A percentile compares a stretch with the other conserved stretches of the same genome.
Conservation (phyloP, 2,888 invertebrate genomes). For the Diaphora mendica region DNA sequence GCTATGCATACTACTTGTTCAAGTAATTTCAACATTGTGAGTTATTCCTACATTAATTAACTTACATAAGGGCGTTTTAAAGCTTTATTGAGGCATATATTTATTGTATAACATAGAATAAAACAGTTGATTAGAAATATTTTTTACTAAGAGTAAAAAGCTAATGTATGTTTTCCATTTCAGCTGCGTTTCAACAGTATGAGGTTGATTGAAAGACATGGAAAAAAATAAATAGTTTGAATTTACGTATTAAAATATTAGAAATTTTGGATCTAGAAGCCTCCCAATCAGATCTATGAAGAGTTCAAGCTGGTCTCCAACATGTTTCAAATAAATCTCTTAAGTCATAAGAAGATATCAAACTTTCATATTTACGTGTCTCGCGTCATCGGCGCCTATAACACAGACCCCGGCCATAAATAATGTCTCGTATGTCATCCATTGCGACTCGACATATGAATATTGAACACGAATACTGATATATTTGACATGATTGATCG, state of each 20-base stretch:
- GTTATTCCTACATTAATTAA: neutral
- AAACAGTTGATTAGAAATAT: too few relatives aligned
- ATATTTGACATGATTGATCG: slow-evolving; percentile 36
- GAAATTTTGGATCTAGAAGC: too few relatives aligned
- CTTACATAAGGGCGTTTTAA: accelerated
- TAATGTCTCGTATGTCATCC: slow-evolving; percentile 11
- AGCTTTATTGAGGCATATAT: neutral
- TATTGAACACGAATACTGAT: slow-evolving; percentile 20
- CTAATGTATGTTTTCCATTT: too few relatives aligned
- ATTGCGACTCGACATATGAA: slow-evolving; percentile 20
- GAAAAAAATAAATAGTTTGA: too few relatives aligned
- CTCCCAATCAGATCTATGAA: too few relatives aligned
- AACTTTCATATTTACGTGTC: slow-evolving; percentile 6
- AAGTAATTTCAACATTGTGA: neutral
- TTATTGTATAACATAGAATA: neutral
- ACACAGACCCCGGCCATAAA: slow-evolving; percentile 24
- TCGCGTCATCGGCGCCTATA: neutral
- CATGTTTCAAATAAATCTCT: neutral
- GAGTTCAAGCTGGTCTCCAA: neutral
- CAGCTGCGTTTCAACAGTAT: too few relatives aligned
- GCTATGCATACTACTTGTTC: neutral
- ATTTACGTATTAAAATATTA: too few relatives aligned
- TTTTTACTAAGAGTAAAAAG: too few relatives aligned
- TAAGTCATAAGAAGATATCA: neutral
- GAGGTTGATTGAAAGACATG: too few relatives aligned